phyloP scores from a whole-genome alignment of 2,888 invertebrate genomes.

The Volucella inanis region DNA sequence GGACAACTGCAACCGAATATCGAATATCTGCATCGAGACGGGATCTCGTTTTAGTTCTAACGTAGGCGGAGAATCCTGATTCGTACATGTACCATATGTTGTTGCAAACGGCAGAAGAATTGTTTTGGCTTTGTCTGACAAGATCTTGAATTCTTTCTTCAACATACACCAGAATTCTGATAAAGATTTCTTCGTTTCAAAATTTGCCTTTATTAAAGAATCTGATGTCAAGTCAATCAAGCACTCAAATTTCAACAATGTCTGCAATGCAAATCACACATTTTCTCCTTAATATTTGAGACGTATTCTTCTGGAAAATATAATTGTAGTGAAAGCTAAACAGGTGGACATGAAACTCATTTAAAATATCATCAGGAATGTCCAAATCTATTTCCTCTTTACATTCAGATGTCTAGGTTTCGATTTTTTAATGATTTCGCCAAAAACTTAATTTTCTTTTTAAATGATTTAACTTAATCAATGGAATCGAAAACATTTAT shows the following conservation, averaged over 20 bases:
- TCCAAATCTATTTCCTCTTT: conserved; percentile 6
- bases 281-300: background rate
- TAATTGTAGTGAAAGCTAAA: background rate
- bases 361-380: conserved; percentile 4
- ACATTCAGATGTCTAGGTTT: too few species aligned
- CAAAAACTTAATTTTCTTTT: too few species aligned
- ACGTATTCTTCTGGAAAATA: conserved; percentile 7
- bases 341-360: conserved; percentile 7
- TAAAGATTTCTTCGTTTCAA: background rate
- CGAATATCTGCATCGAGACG: too few species aligned
- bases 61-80: too few species aligned
- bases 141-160: too few species aligned
- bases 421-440: too few species aligned
- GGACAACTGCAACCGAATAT: too few species aligned
- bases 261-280: background rate
- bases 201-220: background rate
- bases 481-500: background rate
- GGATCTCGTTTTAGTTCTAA: too few species aligned
- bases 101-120: background rate
- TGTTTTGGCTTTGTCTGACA: conserved; percentile 8
- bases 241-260: too few species aligned
- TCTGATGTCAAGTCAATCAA: background rate
- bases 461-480: background rate
- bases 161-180: background rate
- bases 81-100: too few species aligned